A percentile compares a stretch with the other conserved stretches of the same genome.
Conservation (phyloP, 92 coral and sea anemone species). For the Zoanthus sociatus region DNA sequence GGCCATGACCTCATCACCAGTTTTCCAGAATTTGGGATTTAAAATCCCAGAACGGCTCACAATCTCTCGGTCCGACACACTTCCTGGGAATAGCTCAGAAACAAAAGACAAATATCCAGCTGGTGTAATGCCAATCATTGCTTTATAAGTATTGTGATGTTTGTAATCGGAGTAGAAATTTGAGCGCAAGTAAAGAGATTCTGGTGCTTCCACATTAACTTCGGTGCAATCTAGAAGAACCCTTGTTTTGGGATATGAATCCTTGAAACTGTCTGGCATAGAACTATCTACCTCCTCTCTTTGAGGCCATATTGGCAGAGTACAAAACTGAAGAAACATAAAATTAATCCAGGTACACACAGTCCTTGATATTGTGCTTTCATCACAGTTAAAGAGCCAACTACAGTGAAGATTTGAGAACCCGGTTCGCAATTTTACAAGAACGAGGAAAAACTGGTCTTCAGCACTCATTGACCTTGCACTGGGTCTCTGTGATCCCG, state of each 20-base stretch:
- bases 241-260: constrained; percentile 65
- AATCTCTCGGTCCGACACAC: constrained; percentile 25
- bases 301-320: constrained; percentile 66
- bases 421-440: constrained; percentile 24
- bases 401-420: constrained; percentile 19
- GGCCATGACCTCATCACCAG: constrained; percentile 54
- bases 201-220: constrained; percentile 69
- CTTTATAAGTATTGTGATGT: constrained; percentile 67
- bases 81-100: too few relatives aligned
- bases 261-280: constrained; percentile 66
- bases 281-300: constrained; percentile 60
- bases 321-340: constrained; percentile 55
- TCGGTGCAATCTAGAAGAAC: constrained; percentile 61
- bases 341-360: constrained; percentile 64
- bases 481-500: constrained; percentile 30
- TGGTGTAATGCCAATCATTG: constrained; percentile 62
- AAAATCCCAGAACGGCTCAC: constrained; percentile 54
- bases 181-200: constrained; percentile 55
- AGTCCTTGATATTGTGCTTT: constrained; percentile 40
- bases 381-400: constrained; percentile 1
- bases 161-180: constrained; percentile 66
- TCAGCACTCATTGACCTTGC: constrained; percentile 30
- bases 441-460: constrained; percentile 20
- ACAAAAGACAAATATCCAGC: constrained; percentile 59
- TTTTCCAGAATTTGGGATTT: too few relatives aligned